Percentiles rank a stretch among this genome's conserved stretches.
Evolutionary conservation across 2,797 vertebrate genomes (phyloP).

Genomic region (Manis crassicaudata): DNA sequence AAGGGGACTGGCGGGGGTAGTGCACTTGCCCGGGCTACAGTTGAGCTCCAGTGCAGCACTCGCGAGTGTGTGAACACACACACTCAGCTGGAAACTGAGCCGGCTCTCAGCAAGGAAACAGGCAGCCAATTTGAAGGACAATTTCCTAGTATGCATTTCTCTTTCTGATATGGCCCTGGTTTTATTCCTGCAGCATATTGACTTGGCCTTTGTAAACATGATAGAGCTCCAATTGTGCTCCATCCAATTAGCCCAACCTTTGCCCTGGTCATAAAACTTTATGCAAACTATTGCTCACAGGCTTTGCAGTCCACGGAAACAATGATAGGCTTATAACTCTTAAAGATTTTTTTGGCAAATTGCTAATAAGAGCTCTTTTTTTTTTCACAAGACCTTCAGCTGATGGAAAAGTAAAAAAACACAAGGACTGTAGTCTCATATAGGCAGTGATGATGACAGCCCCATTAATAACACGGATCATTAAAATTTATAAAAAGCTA

Average conservation of each 20-base stretch:
- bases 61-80: rapidly evolving
- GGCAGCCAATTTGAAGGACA: slow-evolving; percentile 8
- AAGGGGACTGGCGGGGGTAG: rapidly evolving
- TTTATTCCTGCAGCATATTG: slow-evolving; percentile 62
- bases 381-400: slow-evolving; percentile 80
- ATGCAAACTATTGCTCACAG: slow-evolving; percentile 82
- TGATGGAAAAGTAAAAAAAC: slow-evolving; percentile 82
- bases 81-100: rapidly evolving
- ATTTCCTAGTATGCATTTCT: slow-evolving; percentile 55
- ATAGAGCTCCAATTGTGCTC: slow-evolving; percentile 84
- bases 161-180: slow-evolving; percentile 71
- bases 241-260: slow-evolving; percentile 84
- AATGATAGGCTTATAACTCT: slow-evolving; percentile 85
- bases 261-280: slow-evolving; percentile 83
- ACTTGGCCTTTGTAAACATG: slow-evolving; percentile 78
- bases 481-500: slow-evolving; percentile 95
- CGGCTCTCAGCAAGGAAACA: no score
- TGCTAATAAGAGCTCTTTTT: slow-evolving; percentile 79
- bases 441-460: slow-evolving; percentile 85
- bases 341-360: slow-evolving; percentile 83
- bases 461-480: slow-evolving; percentile 93
- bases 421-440: slow-evolving; percentile 79
- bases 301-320: slow-evolving; percentile 80
- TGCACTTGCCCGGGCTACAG: not conserved
- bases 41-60: rapidly evolving